These are phyloP conservation scores for Nematolebias whitei DNA, from an alignment of 2,113 vertebrate genomes.

Conservation along the genomic window DNA sequence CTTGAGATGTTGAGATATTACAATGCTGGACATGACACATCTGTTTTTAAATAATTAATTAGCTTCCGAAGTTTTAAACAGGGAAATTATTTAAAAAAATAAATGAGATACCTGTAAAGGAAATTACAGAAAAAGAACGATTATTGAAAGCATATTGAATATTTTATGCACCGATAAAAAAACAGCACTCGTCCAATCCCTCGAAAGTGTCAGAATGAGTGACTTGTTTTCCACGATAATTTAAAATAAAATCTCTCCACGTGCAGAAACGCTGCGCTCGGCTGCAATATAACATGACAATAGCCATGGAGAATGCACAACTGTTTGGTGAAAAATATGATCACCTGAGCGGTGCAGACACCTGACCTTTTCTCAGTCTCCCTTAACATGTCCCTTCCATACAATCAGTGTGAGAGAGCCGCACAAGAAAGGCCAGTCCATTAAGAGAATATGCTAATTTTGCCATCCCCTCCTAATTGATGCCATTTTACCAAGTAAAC, in stretches of 20 bases:
- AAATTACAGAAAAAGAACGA: not conserved
- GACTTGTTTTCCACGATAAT: conserved; percentile 58
- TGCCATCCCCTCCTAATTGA: conserved; percentile 85
- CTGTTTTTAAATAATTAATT: conserved; percentile 69
- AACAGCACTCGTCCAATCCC: not conserved
- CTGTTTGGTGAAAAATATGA: conserved; percentile 85
- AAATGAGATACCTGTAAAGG: conserved; percentile 41
- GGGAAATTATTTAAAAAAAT: conserved; percentile 53
- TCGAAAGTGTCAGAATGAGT: conserved; percentile 53
- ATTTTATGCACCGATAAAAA: conserved; percentile 15
- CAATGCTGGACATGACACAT: conserved; percentile 75
- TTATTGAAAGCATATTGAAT: not conserved
- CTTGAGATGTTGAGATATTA: conserved; percentile 29
- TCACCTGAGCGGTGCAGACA: conserved; percentile 83
- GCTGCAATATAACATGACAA: conserved; percentile 77
- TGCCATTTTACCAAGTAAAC: conserved; percentile 88
- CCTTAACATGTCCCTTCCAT: conserved; percentile 85
- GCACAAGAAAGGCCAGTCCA: conserved; percentile 85
- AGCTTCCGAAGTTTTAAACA: conserved; percentile 66
- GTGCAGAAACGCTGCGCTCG: conserved; percentile 58
- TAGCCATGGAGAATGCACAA: conserved; percentile 80
- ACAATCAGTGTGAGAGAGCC: conserved; percentile 75
- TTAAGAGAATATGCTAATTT: conserved; percentile 88
- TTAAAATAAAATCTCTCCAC: conserved; percentile 50
- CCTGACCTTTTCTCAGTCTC: conserved; percentile 85